phyloP scores from a whole-genome alignment of 2,113 vertebrate genomes.

The Emberiza fucata region DNA sequence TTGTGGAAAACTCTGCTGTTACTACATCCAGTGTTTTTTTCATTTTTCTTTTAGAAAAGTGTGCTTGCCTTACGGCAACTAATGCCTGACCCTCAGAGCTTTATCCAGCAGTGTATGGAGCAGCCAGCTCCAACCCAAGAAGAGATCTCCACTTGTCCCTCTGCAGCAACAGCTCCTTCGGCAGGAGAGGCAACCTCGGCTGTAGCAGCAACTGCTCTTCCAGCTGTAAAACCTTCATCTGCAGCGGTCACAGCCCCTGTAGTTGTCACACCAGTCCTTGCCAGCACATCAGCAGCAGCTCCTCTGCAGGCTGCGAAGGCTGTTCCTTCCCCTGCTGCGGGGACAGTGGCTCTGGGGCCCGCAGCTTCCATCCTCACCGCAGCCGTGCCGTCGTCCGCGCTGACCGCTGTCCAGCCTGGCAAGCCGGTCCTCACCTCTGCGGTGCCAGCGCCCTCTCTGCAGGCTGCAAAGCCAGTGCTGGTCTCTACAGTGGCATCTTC shows the following conservation, averaged over 20 bases:
- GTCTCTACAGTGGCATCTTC: not conserved
- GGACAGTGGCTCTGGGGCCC: not conserved
- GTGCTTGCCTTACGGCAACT: constrained; percentile 85
- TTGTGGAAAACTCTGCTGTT: not conserved
- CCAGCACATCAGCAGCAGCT: not conserved
- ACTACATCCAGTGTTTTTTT: not conserved
- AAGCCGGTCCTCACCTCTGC: constrained; percentile 39
- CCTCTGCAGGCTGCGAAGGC: constrained; percentile 14
- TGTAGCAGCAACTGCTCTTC: constrained; percentile 13
- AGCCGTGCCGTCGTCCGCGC: not conserved
- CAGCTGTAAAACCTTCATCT: not conserved
- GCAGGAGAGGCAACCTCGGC: not conserved
- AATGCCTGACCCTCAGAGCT: constrained; percentile 84
- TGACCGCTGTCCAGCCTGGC: constrained; percentile 44
- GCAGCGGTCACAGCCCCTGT: constrained; percentile 1
- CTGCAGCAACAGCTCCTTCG: not conserved
- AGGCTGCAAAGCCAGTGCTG: constrained; percentile 43
- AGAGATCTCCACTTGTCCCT: not conserved
- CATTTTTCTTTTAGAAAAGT: constrained; percentile 80
- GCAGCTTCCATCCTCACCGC: not conserved
- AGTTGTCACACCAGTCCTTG: constrained; percentile 15
- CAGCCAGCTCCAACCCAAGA: constrained; percentile 55
- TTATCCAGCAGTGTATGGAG: constrained; percentile 87
- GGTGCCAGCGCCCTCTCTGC: not conserved
- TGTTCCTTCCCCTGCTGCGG: not conserved